Base-by-base conservation (phyloP, 2,797 vertebrate species). In the Coendou prehensilis region DNA sequence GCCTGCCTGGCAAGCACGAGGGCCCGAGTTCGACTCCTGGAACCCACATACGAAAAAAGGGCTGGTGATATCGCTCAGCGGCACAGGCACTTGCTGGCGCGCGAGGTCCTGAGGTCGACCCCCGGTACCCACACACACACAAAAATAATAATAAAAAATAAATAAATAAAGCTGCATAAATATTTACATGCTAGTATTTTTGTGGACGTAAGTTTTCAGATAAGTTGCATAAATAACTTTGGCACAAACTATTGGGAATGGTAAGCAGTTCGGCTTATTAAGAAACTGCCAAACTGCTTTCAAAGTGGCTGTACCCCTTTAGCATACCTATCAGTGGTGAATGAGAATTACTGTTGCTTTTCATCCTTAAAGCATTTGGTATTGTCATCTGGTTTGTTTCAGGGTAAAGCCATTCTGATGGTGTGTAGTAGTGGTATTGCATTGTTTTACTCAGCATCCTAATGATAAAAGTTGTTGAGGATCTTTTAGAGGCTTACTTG, bases 251-350 rank as follows among this genome's bases (percentile, higher is more conserved):
- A 45, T 45, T 91, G 71, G 73, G 37, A 54, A 41, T 91, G 50
- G 20, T 28, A 76, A 87, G 50, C 8, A 56, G 47, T 92, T 92
- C 71, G 71, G 11, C 41, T 87, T 87, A 64, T 64, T 87, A 96
- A 45, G 41, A 47, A 78, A 33, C 75, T 52, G 14, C 45, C 3
- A 28, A 50, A 50, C 47, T 78, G 47, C 41, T 75, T 47, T 75
- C 41, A 26, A 15, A 78, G 28, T 33, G 23, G 47, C 14, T 17
- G 28, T 30, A 10, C 75, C 47, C 47, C 14, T 78, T 18, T 50
- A 78, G 47, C 47, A 75, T 33, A 15, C 28, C 14, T 50, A 50
- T 73, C 71, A 47, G 10, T 28, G 23, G 71, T 69, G 41, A 23
- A 73, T 11, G 9, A 73, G 41, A 73, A 41, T 76, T 81, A 56